Evolutionary conservation across 1,140 invertebrate species (phyloP), one percentile per base, ranked within the genome.

Genomic region (Tenebrio molitor): DNA sequence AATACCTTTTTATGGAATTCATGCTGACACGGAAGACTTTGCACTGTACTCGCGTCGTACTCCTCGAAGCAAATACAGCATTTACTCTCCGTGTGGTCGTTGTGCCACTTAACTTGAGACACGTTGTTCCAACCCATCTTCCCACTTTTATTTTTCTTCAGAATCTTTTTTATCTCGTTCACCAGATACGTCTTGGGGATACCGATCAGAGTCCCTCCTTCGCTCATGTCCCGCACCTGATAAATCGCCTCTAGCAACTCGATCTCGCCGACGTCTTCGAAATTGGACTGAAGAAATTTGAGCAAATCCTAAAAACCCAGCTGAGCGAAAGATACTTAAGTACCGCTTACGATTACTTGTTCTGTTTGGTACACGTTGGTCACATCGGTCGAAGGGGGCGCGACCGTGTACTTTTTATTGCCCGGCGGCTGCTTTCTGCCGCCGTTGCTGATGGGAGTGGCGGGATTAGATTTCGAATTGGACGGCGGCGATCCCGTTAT

Each of bases 1-100:
- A 39, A n/a, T 39, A 58, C 50, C 23, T 29, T 33, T 58, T 58
- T 58, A 29, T 58, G 50, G 29, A 58, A 58, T 29, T 58, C 50
- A 15, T 58, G 50, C 12, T 58, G 21, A 15, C 50, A 58, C 1
- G 50, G 12, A 34, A 58, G 50, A 21, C 21, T 58, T 14, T 58
- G 23, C n/a, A 21, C 29, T 12, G 12, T 58, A 4, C 10, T 58
- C 4, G 23, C 2, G 23, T 58, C 12, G 23, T 25, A 58, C 25
- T 58, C 50, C 15, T 58, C 50, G 15, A 58, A 58, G 19, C 50
- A 58, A 15, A 58, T 58, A 15, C 50, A 58, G 12, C 50, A 58
- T 58, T 58, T 58, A 8, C 14, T 25, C 12, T 58, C 50, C 2
- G 19, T 29, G 15, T 58, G 50, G 23, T 58, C 50, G 12, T 58